These are phyloP conservation scores for Caenorhabditis inopinata DNA, from an alignment of 1,140 invertebrate species.

Conservation along the genomic window DNA sequence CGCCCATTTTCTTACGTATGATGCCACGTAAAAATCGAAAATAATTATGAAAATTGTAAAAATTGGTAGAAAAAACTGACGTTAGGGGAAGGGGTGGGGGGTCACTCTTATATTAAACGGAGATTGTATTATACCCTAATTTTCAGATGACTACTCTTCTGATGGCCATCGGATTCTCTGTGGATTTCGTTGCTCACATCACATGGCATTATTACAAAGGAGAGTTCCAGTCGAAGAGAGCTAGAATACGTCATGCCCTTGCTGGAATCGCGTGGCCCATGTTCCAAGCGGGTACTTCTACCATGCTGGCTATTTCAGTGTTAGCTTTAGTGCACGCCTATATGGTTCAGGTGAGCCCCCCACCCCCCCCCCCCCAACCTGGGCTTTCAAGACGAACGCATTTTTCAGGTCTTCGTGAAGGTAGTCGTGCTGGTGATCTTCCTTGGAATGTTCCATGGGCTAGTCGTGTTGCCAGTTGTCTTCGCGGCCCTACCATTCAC, in stretches of 20 bases:
- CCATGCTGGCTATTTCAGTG: conserved; percentile 83
- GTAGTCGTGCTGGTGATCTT: conserved; percentile 67
- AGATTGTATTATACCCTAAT: too few species aligned
- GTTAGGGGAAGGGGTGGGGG: too few species aligned
- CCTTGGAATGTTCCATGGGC: conserved; percentile 53
- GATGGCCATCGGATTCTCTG: conserved; percentile 69
- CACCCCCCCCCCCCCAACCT: too few species aligned
- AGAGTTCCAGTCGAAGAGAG: conserved; percentile 72
- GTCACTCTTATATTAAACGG: too few species aligned
- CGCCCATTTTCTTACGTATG: too few species aligned
- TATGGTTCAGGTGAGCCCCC: conserved; percentile 70
- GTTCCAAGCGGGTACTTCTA: conserved; percentile 88
- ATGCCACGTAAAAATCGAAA: too few species aligned
- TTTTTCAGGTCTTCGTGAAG: conserved; percentile 62
- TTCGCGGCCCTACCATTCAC: conserved; percentile 62
- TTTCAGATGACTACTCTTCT: conserved; percentile 58
- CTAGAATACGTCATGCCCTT: conserved; percentile 80
- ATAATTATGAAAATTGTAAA: too few species aligned
- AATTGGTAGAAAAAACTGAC: too few species aligned
- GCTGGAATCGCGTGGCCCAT: conserved; percentile 88
- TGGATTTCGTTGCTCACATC: conserved; percentile 69
- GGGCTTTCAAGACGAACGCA: too few species aligned
- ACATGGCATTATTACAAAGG: conserved; percentile 70
- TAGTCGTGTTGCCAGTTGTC: conserved; percentile 48
- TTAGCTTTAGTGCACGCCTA: conserved; percentile 86